phyloP scores from a whole-genome alignment of 2,888 invertebrate genomes.

The Zygogramma bicolorata region DNA sequence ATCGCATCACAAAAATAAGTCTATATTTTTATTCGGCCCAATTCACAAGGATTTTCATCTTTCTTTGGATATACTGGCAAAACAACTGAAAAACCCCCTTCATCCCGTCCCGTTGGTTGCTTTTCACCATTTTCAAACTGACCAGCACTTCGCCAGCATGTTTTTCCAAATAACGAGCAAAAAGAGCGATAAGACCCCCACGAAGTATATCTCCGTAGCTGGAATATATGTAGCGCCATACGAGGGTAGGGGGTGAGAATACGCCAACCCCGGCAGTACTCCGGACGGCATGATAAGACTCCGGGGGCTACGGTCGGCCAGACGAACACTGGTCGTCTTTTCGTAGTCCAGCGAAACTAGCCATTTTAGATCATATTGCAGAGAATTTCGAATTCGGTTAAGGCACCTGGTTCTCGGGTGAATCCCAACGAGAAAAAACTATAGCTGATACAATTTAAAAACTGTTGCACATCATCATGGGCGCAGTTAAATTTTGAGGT shows the following conservation, averaged over 20 bases:
- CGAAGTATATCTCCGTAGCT: constrained; percentile 47
- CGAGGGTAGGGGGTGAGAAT: constrained; percentile 54
- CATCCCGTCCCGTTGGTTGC: not conserved
- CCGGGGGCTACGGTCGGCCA: constrained; percentile 59
- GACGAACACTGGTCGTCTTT: constrained; percentile 15
- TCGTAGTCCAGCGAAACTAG: not conserved
- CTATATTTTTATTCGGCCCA: too few species aligned
- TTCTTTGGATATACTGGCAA: too few species aligned
- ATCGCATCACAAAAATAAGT: too few species aligned
- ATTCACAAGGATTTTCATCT: too few species aligned
- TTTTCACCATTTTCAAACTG: too few species aligned
- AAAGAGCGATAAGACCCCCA: not conserved
- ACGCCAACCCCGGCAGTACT: constrained; percentile 56
- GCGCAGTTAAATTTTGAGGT: too few species aligned
- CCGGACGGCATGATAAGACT: constrained; percentile 65
- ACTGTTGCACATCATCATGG: too few species aligned
- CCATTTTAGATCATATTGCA: not conserved
- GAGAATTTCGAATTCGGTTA: not conserved
- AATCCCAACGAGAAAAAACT: too few species aligned
- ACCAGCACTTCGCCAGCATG: not conserved
- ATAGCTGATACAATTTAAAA: too few species aligned
- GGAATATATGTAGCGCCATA: constrained; percentile 59
- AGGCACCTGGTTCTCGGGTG: too few species aligned
- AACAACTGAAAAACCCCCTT: not conserved
- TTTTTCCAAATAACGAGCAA: not conserved